Conservation (phyloP, 92 coral and sea anemone species). For the Paramuricea clavata region DNA sequence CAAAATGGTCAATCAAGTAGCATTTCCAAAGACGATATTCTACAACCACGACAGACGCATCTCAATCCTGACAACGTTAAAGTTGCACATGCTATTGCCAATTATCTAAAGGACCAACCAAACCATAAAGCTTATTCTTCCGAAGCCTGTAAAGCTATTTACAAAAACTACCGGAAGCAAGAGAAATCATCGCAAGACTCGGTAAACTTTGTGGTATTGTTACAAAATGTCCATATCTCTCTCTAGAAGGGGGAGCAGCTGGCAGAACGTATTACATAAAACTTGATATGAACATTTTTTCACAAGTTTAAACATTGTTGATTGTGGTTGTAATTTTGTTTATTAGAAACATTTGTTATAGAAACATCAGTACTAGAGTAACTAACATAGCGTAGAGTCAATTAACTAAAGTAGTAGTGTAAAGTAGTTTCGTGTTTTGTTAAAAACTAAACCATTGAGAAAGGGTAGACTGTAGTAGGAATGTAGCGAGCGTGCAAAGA, state of each 20-base stretch:
- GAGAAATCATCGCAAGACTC: conserved; percentile 53
- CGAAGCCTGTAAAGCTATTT: conserved; percentile 67
- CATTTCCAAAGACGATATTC: not conserved
- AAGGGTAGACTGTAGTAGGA: no score
- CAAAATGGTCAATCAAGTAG: no score
- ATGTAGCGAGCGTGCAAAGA: no score
- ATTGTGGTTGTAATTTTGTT: no score
- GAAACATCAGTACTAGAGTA: no score
- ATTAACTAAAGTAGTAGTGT: no score
- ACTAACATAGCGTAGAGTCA: no score
- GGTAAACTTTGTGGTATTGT: conserved; percentile 68
- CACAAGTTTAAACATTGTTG: no score
- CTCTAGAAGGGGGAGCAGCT: conserved; percentile 48
- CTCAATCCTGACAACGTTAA: conserved; percentile 63
- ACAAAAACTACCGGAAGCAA: conserved; percentile 67
- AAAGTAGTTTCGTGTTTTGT: no score
- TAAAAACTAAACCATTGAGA: no score
- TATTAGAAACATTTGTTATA: no score
- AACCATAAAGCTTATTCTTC: conserved; percentile 50
- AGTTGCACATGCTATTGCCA: conserved; percentile 58
- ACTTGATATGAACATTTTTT: no score
- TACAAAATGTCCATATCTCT: conserved; percentile 66
- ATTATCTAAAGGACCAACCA: conserved; percentile 47
- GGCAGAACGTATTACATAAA: not conserved
- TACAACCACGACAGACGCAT: not conserved